phyloP scores from a whole-genome alignment of 2,113 vertebrate species.

The Crotalus horridus region DNA sequence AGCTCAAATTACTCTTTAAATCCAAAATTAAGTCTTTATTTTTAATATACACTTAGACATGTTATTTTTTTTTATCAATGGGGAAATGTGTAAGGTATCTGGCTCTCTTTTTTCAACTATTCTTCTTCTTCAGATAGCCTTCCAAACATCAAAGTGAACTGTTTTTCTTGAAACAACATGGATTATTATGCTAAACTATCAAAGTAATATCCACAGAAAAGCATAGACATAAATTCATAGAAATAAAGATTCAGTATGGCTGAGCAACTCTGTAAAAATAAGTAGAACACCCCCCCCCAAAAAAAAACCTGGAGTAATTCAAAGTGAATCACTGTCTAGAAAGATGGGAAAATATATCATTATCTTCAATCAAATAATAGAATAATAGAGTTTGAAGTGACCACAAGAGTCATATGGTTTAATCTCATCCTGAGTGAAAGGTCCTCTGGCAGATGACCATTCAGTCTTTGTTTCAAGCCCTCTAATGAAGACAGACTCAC shows the following conservation, averaged over 20 bases:
- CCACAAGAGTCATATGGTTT: background rate
- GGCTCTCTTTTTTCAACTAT: background rate
- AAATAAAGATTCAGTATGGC: background rate
- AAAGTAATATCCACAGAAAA: background rate
- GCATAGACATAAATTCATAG: background rate
- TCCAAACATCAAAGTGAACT: background rate
- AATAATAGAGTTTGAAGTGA: background rate
- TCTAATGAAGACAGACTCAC: background rate
- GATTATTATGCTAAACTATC: background rate
- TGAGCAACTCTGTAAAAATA: background rate
- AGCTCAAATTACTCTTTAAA: background rate
- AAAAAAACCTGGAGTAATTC: background rate
- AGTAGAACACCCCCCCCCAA: background rate
- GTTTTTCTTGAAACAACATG: background rate
- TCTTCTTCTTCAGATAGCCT: background rate
- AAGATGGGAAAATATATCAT: background rate
- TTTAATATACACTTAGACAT: background rate
- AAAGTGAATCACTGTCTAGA: background rate
- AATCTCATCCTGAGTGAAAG: background rate
- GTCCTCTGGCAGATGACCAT: background rate
- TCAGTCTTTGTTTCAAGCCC: background rate
- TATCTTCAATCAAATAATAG: background rate
- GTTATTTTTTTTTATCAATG: background rate
- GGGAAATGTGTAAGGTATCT: background rate
- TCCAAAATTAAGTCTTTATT: background rate